Percentiles rank a stretch among this genome's conserved stretches.
These are phyloP conservation scores for Oryzaephilus surinamensis DNA, from an alignment of 1,140 invertebrate species.

Conservation along the genomic window DNA sequence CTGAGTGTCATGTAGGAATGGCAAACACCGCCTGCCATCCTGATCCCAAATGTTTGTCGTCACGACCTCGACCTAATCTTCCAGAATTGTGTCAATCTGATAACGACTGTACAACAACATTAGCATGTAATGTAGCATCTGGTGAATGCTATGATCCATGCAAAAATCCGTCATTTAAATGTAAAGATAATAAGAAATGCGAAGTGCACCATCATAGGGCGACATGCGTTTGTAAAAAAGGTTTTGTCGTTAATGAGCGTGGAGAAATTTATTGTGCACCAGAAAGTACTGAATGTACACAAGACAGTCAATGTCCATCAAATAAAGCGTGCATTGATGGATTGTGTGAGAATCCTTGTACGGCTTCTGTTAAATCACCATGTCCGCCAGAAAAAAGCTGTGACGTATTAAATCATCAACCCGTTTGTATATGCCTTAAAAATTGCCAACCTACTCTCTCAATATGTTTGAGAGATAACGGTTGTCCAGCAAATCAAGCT, in stretches of 20 bases:
- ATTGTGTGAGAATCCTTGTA: slow-evolving; percentile 78
- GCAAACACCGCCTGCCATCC: slow-evolving; percentile 64
- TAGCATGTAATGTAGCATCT: slow-evolving; percentile 56
- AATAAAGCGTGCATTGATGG: slow-evolving; percentile 72
- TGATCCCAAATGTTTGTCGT: slow-evolving; percentile 59
- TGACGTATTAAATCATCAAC: slow-evolving; percentile 72
- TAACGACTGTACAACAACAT: slow-evolving; percentile 60
- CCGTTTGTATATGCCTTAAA: slow-evolving; percentile 74
- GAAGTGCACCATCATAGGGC: slow-evolving; percentile 75
- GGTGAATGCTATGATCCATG: slow-evolving; percentile 74
- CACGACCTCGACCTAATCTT: slow-evolving; percentile 37
- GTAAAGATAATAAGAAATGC: slow-evolving; percentile 73
- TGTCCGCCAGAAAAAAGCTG: slow-evolving; percentile 74
- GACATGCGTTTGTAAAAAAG: slow-evolving; percentile 78
- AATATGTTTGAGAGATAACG: slow-evolving; percentile 78
- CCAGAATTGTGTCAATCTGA: slow-evolving; percentile 51
- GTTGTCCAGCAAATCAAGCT: slow-evolving; percentile 71
- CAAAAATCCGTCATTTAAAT: slow-evolving; percentile 46
- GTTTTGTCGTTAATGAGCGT: slow-evolving; percentile 73
- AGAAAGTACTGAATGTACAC: slow-evolving; percentile 63
- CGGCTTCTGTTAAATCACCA: slow-evolving; percentile 43
- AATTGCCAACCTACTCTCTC: slow-evolving; percentile 77
- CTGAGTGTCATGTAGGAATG: slow-evolving; percentile 74
- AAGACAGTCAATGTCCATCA: slow-evolving; percentile 72
- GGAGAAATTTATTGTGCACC: slow-evolving; percentile 76